Base-by-base conservation (phyloP, 2,888 invertebrate genomes). In the Micropterix aruncella region DNA sequence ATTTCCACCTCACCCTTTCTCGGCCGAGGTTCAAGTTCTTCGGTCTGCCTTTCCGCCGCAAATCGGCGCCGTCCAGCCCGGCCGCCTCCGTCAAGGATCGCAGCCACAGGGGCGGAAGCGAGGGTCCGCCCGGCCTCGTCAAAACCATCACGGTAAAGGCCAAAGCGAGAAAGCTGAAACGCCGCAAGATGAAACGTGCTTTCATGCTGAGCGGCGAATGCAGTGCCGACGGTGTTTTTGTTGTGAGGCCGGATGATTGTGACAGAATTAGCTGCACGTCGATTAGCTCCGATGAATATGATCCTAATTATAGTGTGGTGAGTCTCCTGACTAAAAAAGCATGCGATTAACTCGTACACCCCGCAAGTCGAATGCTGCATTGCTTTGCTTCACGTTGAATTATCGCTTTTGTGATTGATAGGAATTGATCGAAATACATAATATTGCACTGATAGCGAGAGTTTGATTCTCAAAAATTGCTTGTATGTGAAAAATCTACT, bases 11-110 rank as follows among this genome's bases (percentile, higher is more conserved):
- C 43, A 69, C 70, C 55, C 62, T 71, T 52, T 74, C 74, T 39
- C 70, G 72, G 57, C 63, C 66, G 60, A 72, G 74, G 53, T 77
- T 79, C 60, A 75, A 73, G 61, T 65, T 80, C 57, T 71, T 82
- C 53, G 70, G 75, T 51, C 73, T 79, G 55, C 81, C 81, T 37
- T 82, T 82, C 61, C 69, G 78, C 50, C 76, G 80, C 62, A 80
- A 80, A 63, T 79, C 80, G 36, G 77, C 73, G 18, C 78, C 79
- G 3, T 74, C 77, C 47, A 78, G 78, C 51, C 79, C 79, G 2
- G 72, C 77, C 38, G 65, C 77, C 44, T 75, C 77, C 3, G 74
- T 76, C 40, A 71, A 75, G 56, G 16, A 46, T 16, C 47, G 50
- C n/a, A 65, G 65, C 2, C 65, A 59, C 53, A 54, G 71, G 42